Evolutionary conservation across 2,113 vertebrate species (phyloP), one percentile per base, ranked within the genome.

Genomic region (Eulacestoma nigropectus): DNA sequence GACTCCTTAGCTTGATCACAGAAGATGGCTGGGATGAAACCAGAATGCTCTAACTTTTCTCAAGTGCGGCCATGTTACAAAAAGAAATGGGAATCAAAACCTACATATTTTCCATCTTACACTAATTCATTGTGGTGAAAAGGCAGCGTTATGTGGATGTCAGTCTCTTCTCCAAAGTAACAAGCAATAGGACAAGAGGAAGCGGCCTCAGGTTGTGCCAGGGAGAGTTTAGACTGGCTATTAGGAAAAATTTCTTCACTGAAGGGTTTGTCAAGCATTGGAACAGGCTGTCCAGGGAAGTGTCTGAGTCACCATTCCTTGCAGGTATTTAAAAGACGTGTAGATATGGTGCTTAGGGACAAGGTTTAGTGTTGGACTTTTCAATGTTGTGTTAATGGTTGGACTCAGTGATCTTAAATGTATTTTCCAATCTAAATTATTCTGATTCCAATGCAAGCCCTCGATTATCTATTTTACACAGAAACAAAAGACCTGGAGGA

Each of bases 31-130:
- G 13, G 20, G 27, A 69, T 42, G 32, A 87, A 92, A n/a, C 3
- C 12, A 62, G 50, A 65, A 56, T 53, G 16, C 22, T 79, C 59
- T 27, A 11, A 30, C 10, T 92, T 77, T 80, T 76, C 44, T 59
- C 20, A 56, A 68, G 6, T 50, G 16, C 1, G 0, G 3, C 5
- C 11, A 32, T 5, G 3, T 41, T n/a, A n/a, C 17, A 69, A 73
- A 69, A 73, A 33, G 13, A 5, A 4, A 3, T 79, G 19, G 13
- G 10, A 44, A 62, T 49, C 41, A 52, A 86, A 46, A 68, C 11
- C 3, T 8, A 33, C 1, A 0, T 35, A 23, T 55, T 82, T 76
- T 90, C 37, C 13, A 21, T 4, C 6, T 14, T 17, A 59, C 8
- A 30, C 6, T 42, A 13, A 74, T 64, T 16, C 6, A 1, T 2